A percentile compares a stretch with the other conserved stretches of the same genome.
phyloP scores from a whole-genome alignment of 2,888 invertebrate species.

The Toxonevra muliebris region DNA sequence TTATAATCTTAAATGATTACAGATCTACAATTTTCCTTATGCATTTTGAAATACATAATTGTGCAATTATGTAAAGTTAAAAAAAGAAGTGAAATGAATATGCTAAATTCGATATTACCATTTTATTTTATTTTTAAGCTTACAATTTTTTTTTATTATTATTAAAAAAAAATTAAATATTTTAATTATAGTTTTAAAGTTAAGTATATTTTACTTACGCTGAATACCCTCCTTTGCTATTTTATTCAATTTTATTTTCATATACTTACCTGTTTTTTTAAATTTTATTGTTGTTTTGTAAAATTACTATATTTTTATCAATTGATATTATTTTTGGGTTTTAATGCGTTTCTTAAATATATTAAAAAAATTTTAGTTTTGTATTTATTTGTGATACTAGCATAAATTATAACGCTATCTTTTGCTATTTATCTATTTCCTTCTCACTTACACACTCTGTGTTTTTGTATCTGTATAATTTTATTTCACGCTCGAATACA shows the following conservation, averaged over 20 bases:
- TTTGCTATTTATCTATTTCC: background rate
- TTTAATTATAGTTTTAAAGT: too few species aligned
- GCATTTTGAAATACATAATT: too few species aligned
- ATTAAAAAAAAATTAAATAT: too few species aligned
- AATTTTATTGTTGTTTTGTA: background rate
- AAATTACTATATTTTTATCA: constrained; percentile 35
- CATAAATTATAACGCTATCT: constrained; percentile 42
- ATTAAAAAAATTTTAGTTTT: constrained; percentile 46
- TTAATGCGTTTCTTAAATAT: background rate
- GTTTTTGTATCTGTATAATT: too few species aligned
- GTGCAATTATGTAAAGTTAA: too few species aligned
- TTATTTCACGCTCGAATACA: constrained; percentile 15
- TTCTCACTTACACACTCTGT: background rate
- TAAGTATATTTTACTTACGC: background rate
- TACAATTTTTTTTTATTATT: too few species aligned
- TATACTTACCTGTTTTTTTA: constrained; percentile 2
- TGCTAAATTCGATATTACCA: too few species aligned
- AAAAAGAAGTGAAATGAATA: too few species aligned
- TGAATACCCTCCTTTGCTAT: background rate
- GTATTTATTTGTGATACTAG: constrained; percentile 60
- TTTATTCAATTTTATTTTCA: background rate
- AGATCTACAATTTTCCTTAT: too few species aligned
- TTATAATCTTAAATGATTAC: too few species aligned
- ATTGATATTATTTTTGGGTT: too few species aligned
- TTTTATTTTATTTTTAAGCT: too few species aligned